These are phyloP conservation scores for Meloidogyne chitwoodi DNA, from an alignment of 1,140 invertebrate species.

Conservation along the genomic window DNA sequence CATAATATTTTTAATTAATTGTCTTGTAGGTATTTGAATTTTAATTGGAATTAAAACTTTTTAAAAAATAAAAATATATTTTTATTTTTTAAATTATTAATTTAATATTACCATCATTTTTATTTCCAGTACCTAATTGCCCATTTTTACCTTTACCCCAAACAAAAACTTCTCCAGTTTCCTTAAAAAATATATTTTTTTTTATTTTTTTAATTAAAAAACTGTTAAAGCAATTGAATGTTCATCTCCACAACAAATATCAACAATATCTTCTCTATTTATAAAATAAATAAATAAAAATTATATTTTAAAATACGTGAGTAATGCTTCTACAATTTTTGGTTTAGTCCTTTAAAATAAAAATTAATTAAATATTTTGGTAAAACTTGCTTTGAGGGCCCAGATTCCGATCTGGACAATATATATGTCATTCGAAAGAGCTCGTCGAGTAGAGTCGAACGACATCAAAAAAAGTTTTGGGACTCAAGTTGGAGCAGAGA, in stretches of 20 bases:
- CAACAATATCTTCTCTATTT: constrained; percentile 67
- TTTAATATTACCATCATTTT: constrained; percentile 62
- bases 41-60: constrained; percentile 9
- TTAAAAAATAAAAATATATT: neutral
- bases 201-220: neutral
- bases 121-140: constrained; percentile 68
- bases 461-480: too few species aligned
- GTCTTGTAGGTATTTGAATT: constrained; percentile 40
- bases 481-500: too few species aligned
- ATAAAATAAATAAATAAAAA: constrained; percentile 29
- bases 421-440: too few species aligned
- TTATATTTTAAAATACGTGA: constrained; percentile 58
- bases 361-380: too few species aligned
- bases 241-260: constrained; percentile 68
- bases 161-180: constrained; percentile 68
- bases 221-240: constrained; percentile 64
- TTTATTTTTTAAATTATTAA: neutral
- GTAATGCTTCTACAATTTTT: constrained; percentile 66
- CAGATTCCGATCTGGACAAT: too few species aligned
- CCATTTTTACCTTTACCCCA: constrained; percentile 71
- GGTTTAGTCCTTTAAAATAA: constrained; percentile 61
- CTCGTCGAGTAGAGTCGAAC: too few species aligned
- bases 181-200: constrained; percentile 20
- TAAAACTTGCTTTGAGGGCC: too few species aligned
- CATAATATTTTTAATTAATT: constrained; percentile 54